Conservation (phyloP, 2,888 invertebrate species). For the Lysandra bellargus region DNA sequence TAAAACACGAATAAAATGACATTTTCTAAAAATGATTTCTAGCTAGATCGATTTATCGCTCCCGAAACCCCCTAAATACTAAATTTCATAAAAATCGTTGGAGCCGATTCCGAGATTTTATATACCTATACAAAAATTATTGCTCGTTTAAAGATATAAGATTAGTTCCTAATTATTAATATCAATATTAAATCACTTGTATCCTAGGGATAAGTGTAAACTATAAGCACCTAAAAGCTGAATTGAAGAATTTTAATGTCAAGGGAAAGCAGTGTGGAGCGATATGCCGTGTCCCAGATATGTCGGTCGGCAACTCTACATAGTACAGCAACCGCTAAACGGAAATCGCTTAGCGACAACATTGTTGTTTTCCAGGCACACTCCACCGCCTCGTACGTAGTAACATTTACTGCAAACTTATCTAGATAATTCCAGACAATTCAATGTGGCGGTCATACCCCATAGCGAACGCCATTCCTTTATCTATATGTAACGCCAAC, state of each 20-base stretch:
- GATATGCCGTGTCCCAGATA: conserved; percentile 69
- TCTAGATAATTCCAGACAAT: background rate
- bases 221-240: background rate
- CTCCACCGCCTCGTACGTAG: conserved; percentile 37
- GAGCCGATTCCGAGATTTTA: too few species aligned
- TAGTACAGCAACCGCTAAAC: conserved; percentile 61
- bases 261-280: conserved; percentile 40
- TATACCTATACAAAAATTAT: too few species aligned
- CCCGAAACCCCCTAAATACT: too few species aligned
- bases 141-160: too few species aligned
- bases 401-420: background rate
- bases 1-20: too few species aligned
- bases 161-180: background rate
- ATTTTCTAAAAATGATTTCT: too few species aligned
- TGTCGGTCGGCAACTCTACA: conserved; percentile 58
- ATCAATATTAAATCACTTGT: background rate
- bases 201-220: background rate
- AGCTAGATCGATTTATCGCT: too few species aligned
- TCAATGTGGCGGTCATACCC: background rate
- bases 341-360: conserved; percentile 76
- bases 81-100: too few species aligned
- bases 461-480: background rate
- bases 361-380: conserved; percentile 62
- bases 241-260: conserved; percentile 35
- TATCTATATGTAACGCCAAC: background rate